Evolutionary conservation across 2,888 invertebrate genomes (phyloP), one percentile per base, ranked within the genome.

Genomic region (Rotaria socialis): DNA sequence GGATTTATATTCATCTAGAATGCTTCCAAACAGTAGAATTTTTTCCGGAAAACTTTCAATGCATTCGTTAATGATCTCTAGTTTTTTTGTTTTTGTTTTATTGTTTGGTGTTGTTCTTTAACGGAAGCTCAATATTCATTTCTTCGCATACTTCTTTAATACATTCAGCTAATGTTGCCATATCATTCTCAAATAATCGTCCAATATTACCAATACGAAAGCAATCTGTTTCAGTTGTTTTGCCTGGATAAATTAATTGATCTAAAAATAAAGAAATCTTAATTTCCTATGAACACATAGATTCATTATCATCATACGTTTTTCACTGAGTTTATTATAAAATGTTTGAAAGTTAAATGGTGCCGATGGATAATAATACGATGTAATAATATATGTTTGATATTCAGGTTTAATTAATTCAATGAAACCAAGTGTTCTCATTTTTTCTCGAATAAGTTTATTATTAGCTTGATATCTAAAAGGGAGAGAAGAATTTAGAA

Each of bases 141-240:
- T 91, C 91, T 5, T 87, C 84, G 86, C 91, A 90, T n/a, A 91
- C 90, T 60, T 89, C 88, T 87, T 90, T 88, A 24, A 92, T 90
- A 88, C 90, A 90, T 10, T 87, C 84, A 27, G 92, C 88, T 67
- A 92, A 89, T 47, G 90, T 88, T 27, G 88, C 86, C 90, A 92
- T 90, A 88, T 92, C 92, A 8, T 89, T 88, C 0, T 91, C 90
- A 87, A 89, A 90, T 43, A 92, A 88, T 87, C 92, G 89, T 4
- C 92, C 92, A 86, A 92, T 92, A 89, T 90, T 92, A 80, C 92
- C 92, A 85, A 92, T 91, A 7, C 92, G 90, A 89, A 92, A 92
- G 87, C 91, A 91, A 87, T 92, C 90, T 0, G 90, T 90, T 74
- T 90, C 89, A 35, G 91, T 89, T 56, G 92, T 91, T 89, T 92